A percentile compares a stretch with the other conserved stretches of the same genome.
Evolutionary conservation across 2,113 vertebrate genomes (phyloP).

Genomic region (Pipra filicauda): DNA sequence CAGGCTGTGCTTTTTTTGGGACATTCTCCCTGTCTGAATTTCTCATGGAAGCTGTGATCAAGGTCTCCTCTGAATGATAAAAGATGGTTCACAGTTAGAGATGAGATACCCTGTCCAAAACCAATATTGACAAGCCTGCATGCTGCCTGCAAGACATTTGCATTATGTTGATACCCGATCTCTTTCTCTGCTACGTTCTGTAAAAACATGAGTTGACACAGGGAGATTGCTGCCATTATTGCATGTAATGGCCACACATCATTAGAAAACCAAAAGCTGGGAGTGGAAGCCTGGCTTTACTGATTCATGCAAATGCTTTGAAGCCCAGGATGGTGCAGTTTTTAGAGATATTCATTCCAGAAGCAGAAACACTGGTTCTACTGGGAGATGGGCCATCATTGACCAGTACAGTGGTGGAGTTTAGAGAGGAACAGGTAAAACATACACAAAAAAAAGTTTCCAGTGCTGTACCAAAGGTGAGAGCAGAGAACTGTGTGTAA

Average conservation of each 20-base stretch:
- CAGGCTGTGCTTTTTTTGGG: constrained; percentile 50
- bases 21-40: background rate
- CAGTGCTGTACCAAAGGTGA: background rate
- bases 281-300: background rate
- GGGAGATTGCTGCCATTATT: background rate
- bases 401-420: background rate
- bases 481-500: background rate
- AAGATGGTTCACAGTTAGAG: constrained; percentile 12
- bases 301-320: background rate
- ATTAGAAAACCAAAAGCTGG: background rate
- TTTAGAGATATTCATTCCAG: background rate
- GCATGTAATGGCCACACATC: background rate
- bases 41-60: constrained; percentile 40
- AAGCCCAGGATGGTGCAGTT: background rate
- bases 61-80: constrained; percentile 25
- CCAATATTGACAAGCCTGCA: constrained; percentile 40
- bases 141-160: constrained; percentile 38
- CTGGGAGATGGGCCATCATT: background rate
- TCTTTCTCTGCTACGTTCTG: background rate
- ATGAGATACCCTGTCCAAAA: constrained; percentile 10
- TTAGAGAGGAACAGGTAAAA: background rate
- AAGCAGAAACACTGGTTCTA: background rate
- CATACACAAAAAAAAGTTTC: background rate
- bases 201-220: background rate
- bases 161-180: background rate